A percentile compares a stretch with the other conserved stretches of the same genome.
Conservation (phyloP, 2,888 invertebrate genomes). For the Plebejus argus region DNA sequence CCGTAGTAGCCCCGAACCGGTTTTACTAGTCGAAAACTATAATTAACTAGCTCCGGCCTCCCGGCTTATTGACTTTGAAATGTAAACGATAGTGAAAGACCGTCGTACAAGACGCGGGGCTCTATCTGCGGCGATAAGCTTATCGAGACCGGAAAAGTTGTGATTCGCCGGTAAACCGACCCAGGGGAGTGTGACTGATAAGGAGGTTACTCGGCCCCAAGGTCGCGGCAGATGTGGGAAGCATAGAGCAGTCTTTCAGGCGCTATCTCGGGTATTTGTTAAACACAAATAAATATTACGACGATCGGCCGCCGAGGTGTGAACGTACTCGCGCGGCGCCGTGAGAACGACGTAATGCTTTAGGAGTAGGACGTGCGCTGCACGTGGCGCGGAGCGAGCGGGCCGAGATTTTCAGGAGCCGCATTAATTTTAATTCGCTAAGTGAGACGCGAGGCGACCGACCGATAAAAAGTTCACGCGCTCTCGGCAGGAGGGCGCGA, state of each 20-base stretch:
- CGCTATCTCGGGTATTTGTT: conserved; percentile 73
- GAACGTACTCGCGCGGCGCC: conserved; percentile 63
- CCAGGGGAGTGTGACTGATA: conserved; percentile 74
- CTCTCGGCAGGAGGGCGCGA: conserved; percentile 72
- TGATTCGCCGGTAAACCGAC: conserved; percentile 63
- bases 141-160: conserved; percentile 74
- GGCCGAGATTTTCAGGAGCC: conserved; percentile 21
- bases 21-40: conserved; percentile 62
- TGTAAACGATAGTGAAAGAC: conserved; percentile 58
- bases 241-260: conserved; percentile 71
- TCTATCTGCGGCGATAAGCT: conserved; percentile 60
- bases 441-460: conserved; percentile 49
- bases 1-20: conserved; percentile 60
- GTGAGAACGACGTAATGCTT: conserved; percentile 67
- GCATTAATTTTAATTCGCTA: conserved; percentile 43
- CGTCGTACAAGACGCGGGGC: conserved; percentile 36
- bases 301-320: conserved; percentile 61
- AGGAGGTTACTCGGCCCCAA: conserved; percentile 72
- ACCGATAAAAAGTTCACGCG: conserved; percentile 73
- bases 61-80: conserved; percentile 18
- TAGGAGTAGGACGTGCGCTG: conserved; percentile 61
- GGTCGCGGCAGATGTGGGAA: conserved; percentile 79
- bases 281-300: conserved; percentile 68
- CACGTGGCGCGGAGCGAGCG: conserved; percentile 58
- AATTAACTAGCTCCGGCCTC: conserved; percentile 50